Evolutionary conservation across 2,113 vertebrate genomes (phyloP), one percentile per base, ranked within the genome.

Genomic region (Agapornis roseicollis): DNA sequence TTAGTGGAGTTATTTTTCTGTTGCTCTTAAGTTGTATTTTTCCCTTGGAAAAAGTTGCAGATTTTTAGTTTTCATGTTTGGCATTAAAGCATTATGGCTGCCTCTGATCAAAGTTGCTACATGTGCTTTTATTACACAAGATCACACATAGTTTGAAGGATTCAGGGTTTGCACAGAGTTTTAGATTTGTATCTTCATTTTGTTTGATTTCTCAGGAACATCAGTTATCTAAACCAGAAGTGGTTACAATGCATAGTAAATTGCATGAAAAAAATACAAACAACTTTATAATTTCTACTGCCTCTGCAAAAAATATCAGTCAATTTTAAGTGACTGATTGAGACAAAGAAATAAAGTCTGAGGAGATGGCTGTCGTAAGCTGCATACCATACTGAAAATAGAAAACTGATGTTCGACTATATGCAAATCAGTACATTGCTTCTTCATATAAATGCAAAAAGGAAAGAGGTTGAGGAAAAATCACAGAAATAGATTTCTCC

Each of bases 111-210:
- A 56, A 80, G 84, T 41, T 60, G 3, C 31, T 83, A 35, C 5
- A 8, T 22, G 24, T 17, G 24, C 47, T 88, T 87, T 82, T 85
- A 53, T 58, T 88, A 31, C 11, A 22, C 9, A 64, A 61, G 33
- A 55, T 74, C 61, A 61, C 5, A 60, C 2, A 2, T 9, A 56
- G 24, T 84, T 72, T 74, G 79, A 88, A 80, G 41, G 86, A 78
- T 63, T 52, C 7, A 17, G 49, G 33, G n/a, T 78, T 91, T 83
- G 31, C 35, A 65, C 11, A n/a, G 44, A 31, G 13, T 44, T 94
- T 81, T 77, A 79, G 80, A 93, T 82, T 88, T 84, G 5, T 74
- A 56, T 93, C 85, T 94, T 94, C 19, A 47, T 66, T 91, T 85
- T 85, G 13, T 87, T 86, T 94, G 39, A 88, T 91, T 85, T 82